Percentiles rank a stretch among this genome's conserved stretches.
phyloP scores from a whole-genome alignment of 1,140 invertebrate genomes.

The Papilio dardanus region DNA sequence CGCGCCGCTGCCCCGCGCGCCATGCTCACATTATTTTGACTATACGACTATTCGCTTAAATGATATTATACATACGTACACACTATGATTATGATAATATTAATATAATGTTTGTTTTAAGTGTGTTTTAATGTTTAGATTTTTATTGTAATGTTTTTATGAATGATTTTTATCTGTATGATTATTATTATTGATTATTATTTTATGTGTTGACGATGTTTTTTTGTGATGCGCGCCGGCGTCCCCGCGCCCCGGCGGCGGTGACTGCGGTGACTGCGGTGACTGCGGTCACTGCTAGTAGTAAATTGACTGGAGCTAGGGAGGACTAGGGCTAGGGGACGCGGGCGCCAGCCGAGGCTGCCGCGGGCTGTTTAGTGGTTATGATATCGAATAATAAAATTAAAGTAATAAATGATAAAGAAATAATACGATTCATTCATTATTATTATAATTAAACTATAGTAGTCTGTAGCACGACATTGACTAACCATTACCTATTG shows the following conservation, averaged over 20 bases:
- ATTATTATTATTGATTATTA: constrained; percentile 83
- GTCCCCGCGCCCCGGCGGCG: constrained; percentile 42
- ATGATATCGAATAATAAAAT: constrained; percentile 77
- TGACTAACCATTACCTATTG: constrained; percentile 81
- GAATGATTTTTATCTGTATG: constrained; percentile 82
- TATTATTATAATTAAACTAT: constrained; percentile 78
- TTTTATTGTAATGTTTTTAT: constrained; percentile 83
- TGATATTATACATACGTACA: constrained; percentile 80
- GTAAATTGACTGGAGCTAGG: constrained; percentile 2
- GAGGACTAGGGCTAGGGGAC: constrained; percentile 26
- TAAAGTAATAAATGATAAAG: constrained; percentile 78
- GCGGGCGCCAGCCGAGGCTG: constrained; percentile 69
- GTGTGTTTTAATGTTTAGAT: constrained; percentile 83
- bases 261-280: not conserved
- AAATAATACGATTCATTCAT: constrained; percentile 81
- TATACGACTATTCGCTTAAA: constrained; percentile 82
- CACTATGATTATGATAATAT: constrained; percentile 82
- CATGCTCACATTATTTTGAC: constrained; percentile 80
- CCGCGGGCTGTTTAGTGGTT: constrained; percentile 76
- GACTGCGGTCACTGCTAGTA: not conserved
- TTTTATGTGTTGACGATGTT: constrained; percentile 82
- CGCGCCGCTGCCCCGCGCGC: constrained; percentile 64
- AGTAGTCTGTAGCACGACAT: constrained; percentile 80
- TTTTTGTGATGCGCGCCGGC: constrained; percentile 78
- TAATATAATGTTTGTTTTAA: constrained; percentile 83